Base-by-base conservation (phyloP, 2,797 vertebrate species). In the Diceros bicornis region DNA sequence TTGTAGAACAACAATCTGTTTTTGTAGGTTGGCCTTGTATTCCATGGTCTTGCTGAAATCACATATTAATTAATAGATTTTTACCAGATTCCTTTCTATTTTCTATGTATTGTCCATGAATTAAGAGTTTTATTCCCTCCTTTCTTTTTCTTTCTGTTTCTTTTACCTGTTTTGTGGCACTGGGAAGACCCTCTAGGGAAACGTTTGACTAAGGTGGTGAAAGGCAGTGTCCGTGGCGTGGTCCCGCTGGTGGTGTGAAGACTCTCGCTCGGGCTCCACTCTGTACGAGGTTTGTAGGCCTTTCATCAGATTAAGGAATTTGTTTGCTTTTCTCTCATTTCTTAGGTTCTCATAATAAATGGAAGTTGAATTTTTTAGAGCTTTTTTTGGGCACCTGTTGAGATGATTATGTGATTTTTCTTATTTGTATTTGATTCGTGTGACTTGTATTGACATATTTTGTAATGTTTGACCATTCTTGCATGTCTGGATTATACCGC, bases 181-280 rank as follows among this genome's bases (percentile, higher is more conserved):
- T 7, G 7, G 44, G 50, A 27, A 27, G 59, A 77, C 17, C 23
- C 72, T 52, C 7, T 21, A 55, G 59, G 50, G 37, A 34, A 52
- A 29, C 27, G 23, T 52, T 64, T 32, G 64, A 37, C 41, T 52
- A 23, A 41, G 41, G 47, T n/a, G 88, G 47, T 68, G 32, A 79
- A 66, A 20, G 21, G 5, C 32, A 44, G 18, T 32, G 21, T 18
- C n/a, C 7, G 1, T 0, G 0, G 47, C 18, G 12, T 8, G 9
- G 47, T n/a, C 74, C 74, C 21, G 47, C 16, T 52, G 50, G 16
- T 47, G 7, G 12, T 47, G 27, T 52, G 29, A 50, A 50, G 29
- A 41, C 17, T 62, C 37, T 50, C 44, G 18, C 47, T 47, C 10
- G 11, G 47, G 47, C 47, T 47, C 47, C 37, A 64, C 66, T 8